These are phyloP conservation scores for Brachypodius melanocephalos DNA, from an alignment of 2,113 vertebrate species.

Conservation along the genomic window DNA sequence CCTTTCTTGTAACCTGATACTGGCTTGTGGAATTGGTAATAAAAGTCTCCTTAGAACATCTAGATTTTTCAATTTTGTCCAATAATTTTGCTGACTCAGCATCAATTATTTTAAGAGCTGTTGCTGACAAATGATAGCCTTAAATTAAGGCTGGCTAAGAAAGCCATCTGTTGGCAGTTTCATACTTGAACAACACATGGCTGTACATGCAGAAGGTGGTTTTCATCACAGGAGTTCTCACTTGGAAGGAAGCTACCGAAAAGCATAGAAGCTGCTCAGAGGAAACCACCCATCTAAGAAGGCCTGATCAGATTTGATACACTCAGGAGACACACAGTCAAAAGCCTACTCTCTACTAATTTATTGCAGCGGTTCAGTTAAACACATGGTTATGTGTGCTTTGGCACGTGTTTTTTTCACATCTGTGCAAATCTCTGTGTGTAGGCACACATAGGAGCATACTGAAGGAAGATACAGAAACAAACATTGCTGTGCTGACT, in stretches of 20 bases:
- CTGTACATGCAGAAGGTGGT: not conserved
- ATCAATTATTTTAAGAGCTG: not conserved
- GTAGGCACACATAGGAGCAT: fast-evolving
- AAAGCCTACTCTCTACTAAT: not conserved
- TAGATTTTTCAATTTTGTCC: not conserved
- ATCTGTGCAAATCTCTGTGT: not conserved
- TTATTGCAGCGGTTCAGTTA: not conserved
- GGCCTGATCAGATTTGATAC: not conserved
- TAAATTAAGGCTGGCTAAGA: not conserved
- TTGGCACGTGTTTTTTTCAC: not conserved
- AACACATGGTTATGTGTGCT: not conserved
- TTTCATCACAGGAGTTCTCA: constrained; percentile 15
- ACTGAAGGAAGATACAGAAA: not conserved
- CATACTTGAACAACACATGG: not conserved
- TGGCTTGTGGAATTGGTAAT: not conserved
- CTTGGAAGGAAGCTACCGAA: constrained; percentile 12
- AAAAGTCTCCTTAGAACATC: not conserved
- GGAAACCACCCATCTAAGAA: not conserved
- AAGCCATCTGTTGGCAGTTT: constrained; percentile 34
- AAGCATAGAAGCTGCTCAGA: not conserved
- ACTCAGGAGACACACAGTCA: not conserved
- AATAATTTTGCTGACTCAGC: constrained; percentile 37
- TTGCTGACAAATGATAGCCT: not conserved
- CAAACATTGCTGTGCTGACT: not conserved
- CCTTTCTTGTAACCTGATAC: constrained; percentile 19